Base-by-base conservation (phyloP, 2,797 vertebrate genomes). In the Psittacula derbiana region DNA sequence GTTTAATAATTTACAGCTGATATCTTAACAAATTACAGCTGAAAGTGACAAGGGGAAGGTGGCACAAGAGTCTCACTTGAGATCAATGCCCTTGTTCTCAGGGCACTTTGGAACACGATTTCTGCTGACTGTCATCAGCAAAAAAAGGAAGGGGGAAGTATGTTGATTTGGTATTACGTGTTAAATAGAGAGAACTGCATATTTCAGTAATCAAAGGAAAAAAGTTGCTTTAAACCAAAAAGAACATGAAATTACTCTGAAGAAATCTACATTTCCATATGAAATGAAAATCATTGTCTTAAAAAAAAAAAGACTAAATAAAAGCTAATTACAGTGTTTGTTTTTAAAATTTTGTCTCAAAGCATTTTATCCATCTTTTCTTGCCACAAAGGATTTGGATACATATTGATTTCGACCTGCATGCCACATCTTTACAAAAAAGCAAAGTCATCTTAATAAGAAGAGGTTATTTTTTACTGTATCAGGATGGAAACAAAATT, bases 1-100 rank as follows among this genome's bases (percentile, higher is more conserved):
- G 87, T 98, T 99, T 98, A 99, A 99, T 99, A 98, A 99, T 99
- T 99, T 98, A 99, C 96, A 97, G 96, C 96, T 97, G 97, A 98
- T 96, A 98, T 97, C 97, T 98, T 98, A 98, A 98, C 98, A 98
- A 98, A 99, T 98, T 98, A 98, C 96, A 93, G 96, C 96, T 92
- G 92, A 98, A 98, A 97, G 95, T 98, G 98, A 98, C 98, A 98
- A 97, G 97, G 93, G 92, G 96, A 98, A 97, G 96, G 97, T 97
- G 95, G 96, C 92, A 97, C 76, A 84, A 95, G 96, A 96, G 95
- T 97, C 95, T 96, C 93, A 95, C 93, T 96, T 79, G 91, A 97
- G 97, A 98, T 98, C 97, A 96, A 94, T 97, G 96, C 86, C 95
- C 96, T 97, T 97, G 95, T 97, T 98, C 93, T 96, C 90, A 53